A percentile compares a stretch with the other conserved stretches of the same genome.
phyloP scores from a whole-genome alignment of 2,113 vertebrate genomes.

The Bettongia penicillata region DNA sequence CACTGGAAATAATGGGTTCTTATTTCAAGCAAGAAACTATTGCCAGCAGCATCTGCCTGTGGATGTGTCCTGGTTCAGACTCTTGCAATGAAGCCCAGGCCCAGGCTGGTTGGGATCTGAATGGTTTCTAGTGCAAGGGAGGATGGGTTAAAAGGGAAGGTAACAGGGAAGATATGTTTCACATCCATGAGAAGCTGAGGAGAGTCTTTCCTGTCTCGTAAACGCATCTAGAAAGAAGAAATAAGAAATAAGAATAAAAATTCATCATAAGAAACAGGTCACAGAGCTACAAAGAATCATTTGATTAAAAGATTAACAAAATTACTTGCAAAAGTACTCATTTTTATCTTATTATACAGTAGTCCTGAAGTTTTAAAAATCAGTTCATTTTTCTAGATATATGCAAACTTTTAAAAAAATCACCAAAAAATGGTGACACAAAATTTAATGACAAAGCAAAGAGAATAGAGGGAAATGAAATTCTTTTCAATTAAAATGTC shows the following conservation, averaged over 20 bases:
- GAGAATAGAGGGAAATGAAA: conserved; percentile 24
- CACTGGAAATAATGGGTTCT: conserved; percentile 61
- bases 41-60: conserved; percentile 46
- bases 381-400: conserved; percentile 24
- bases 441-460: background rate
- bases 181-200: conserved; percentile 98
- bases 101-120: conserved; percentile 96
- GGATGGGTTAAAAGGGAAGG: conserved; percentile 97
- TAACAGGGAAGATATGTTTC: conserved; percentile 98
- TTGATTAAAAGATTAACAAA: background rate
- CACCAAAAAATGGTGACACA: background rate
- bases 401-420: conserved; percentile 9
- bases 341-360: conserved; percentile 10
- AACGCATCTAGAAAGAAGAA: conserved; percentile 94
- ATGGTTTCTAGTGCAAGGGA: conserved; percentile 97
- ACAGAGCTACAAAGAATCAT: conserved; percentile 51
- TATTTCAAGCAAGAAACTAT: conserved; percentile 65
- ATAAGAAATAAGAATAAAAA: too few species aligned
- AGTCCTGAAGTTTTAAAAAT: conserved; percentile 42
- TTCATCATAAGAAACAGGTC: conserved; percentile 62
- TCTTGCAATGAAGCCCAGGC: conserved; percentile 94
- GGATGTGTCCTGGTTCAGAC: conserved; percentile 85
- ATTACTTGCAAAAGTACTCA: background rate
- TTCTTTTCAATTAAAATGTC: conserved; percentile 26
- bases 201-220: conserved; percentile 95